Conservation (phyloP, 2,113 vertebrate genomes). For the Mastomys coucha region DNA sequence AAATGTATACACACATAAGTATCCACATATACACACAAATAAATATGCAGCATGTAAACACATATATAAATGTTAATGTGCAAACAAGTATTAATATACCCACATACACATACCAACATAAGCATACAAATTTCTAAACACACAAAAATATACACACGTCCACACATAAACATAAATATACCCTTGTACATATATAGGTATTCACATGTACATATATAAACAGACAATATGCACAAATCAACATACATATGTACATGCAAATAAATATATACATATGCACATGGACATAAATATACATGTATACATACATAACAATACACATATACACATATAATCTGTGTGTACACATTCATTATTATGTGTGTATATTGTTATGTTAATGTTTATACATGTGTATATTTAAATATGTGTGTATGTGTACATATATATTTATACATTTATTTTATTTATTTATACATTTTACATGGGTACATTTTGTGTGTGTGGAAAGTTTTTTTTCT, state of each 20-base stretch:
- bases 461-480: not conserved
- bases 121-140: not conserved
- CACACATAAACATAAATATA: not conserved
- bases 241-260: not conserved
- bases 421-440: not conserved
- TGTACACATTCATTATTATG: not conserved
- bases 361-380: not conserved
- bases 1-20: not conserved
- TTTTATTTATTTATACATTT: not conserved
- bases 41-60: not conserved
- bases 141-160: not conserved
- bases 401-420: not conserved
- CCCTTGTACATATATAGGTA: not conserved
- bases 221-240: not conserved
- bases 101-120: not conserved
- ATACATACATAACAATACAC: not conserved
- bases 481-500: not conserved
- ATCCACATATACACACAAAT: not conserved
- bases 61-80: not conserved
- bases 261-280: not conserved
- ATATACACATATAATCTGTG: not conserved
- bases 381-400: not conserved
- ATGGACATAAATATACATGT: not conserved
- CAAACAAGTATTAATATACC: not conserved
- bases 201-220: not conserved